phyloP scores from a whole-genome alignment of 2,888 invertebrate species.

The Netelia fuscicornis region DNA sequence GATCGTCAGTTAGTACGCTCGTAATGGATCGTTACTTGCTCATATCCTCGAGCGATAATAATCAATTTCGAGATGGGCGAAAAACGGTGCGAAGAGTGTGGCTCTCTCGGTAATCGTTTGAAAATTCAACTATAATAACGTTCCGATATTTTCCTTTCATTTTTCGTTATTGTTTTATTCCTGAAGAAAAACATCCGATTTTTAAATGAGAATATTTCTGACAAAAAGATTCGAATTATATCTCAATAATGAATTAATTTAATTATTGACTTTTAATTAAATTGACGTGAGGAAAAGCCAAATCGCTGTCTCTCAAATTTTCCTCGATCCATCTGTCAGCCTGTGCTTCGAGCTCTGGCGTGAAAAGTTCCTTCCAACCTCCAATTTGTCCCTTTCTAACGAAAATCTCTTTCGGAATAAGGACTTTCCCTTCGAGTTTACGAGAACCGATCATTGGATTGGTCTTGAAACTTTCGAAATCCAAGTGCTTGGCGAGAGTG shows the following conservation, averaged over 20 bases:
- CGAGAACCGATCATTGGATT: constrained; percentile 91
- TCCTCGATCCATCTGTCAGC: constrained; percentile 90
- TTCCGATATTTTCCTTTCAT: neutral
- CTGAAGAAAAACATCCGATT: neutral
- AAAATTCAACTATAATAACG: constrained; percentile 1
- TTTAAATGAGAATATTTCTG: neutral
- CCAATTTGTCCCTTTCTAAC: constrained; percentile 89
- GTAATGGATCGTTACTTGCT: constrained; percentile 82
- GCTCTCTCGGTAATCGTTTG: neutral
- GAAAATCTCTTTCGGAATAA: constrained; percentile 88
- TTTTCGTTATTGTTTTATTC: neutral
- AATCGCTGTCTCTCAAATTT: constrained; percentile 87
- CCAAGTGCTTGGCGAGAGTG: constrained; percentile 89
- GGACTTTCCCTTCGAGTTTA: constrained; percentile 88
- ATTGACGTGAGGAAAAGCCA: constrained; percentile 82
- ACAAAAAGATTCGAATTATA: too few relatives aligned
- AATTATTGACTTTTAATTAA: too few relatives aligned
- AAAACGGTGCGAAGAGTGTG: constrained; percentile 54
- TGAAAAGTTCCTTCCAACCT: constrained; percentile 91
- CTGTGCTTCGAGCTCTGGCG: constrained; percentile 88
- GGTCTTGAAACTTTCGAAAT: constrained; percentile 92
- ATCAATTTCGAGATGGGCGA: constrained; percentile 80
- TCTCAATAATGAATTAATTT: too few relatives aligned
- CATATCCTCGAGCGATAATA: constrained; percentile 75
- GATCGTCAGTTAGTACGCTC: constrained; percentile 83